Conservation (phyloP, 2,797 vertebrate genomes). For the Anabacerthia variegaticeps region DNA sequence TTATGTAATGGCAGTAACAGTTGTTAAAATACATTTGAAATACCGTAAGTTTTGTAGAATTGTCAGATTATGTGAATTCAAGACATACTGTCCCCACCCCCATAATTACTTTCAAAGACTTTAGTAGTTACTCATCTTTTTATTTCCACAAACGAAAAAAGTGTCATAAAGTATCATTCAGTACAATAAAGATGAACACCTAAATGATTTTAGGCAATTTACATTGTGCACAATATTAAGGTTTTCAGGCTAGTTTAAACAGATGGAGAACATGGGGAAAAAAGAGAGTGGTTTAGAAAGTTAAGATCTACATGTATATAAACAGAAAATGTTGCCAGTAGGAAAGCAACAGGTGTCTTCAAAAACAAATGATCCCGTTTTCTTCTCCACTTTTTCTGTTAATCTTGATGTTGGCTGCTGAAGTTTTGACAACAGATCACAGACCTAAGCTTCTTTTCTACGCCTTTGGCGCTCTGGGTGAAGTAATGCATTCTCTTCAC, state of each 20-base stretch:
- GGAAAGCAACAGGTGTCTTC: background rate
- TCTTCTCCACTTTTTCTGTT: background rate
- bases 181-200: background rate
- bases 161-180: background rate
- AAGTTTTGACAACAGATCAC: background rate
- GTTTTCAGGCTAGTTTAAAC: background rate
- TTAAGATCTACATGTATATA: background rate
- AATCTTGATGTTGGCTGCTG: background rate
- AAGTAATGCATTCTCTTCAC: constrained; percentile 24
- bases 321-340: background rate
- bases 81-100: background rate
- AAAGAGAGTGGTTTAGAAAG: background rate
- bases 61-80: background rate
- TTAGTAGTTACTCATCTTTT: background rate
- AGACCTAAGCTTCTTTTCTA: background rate
- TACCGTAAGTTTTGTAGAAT: background rate
- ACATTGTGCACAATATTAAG: background rate
- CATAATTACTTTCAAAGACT: background rate
- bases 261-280: background rate
- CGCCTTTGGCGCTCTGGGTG: background rate
- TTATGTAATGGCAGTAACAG: background rate
- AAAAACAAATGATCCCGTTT: background rate
- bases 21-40: background rate
- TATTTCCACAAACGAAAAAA: background rate
- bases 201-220: background rate